These are phyloP conservation scores for Gobio occitaniae DNA, from an alignment of 2,797 vertebrate species.

Conservation along the genomic window DNA sequence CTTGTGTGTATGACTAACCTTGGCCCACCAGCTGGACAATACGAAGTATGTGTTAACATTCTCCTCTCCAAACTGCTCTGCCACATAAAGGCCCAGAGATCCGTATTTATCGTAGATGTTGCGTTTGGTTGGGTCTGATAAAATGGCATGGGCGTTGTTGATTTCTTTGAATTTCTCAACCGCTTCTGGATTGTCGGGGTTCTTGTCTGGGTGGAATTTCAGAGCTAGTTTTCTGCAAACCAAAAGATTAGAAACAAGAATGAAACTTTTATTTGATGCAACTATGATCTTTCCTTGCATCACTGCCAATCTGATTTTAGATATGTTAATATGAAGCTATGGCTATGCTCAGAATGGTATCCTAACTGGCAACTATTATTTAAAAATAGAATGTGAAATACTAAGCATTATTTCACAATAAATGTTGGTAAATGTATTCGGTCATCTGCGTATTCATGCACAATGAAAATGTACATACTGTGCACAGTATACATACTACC, in stretches of 20 bases:
- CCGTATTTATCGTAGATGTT: constrained; percentile 99
- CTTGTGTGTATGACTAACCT: constrained; percentile 78
- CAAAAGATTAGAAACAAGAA: background rate
- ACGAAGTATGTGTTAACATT: constrained; percentile 99
- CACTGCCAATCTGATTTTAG: background rate
- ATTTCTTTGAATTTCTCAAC: constrained; percentile 98
- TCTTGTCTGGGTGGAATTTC: constrained; percentile 98
- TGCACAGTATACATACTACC: background rate
- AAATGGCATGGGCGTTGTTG: constrained; percentile 95
- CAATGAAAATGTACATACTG: background rate
- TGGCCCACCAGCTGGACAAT: constrained; percentile 99
- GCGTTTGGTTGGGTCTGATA: constrained; percentile 90
- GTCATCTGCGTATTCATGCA: background rate
- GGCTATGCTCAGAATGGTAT: background rate
- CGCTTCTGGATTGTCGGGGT: constrained; percentile 96
- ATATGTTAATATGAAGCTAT: background rate
- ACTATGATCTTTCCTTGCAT: background rate
- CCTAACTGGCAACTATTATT: background rate
- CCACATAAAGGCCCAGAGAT: constrained; percentile 96
- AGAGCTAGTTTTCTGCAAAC: constrained; percentile 89
- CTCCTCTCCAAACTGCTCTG: constrained; percentile 97
- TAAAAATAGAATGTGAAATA: background rate
- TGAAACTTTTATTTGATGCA: background rate
- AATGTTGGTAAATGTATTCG: background rate
- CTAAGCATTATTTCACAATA: background rate